Percentiles rank a stretch among this genome's conserved stretches.
Evolutionary conservation across 2,888 invertebrate genomes (phyloP).

Genomic region (Caenorhabditis sp.): DNA sequence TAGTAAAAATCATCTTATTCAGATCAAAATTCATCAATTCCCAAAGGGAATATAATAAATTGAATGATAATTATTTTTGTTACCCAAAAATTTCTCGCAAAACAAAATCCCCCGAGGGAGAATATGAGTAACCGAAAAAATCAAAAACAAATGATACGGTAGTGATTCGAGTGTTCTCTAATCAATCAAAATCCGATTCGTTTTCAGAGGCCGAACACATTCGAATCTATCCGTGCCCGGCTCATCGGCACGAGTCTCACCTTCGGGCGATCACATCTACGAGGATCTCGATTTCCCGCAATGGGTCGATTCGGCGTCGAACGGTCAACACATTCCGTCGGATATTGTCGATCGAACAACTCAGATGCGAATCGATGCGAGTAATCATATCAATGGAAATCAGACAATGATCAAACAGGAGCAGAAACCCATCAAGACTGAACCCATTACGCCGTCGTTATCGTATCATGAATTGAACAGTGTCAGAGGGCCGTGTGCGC

Average conservation of each 20-base stretch:
- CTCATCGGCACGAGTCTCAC: constrained; percentile 49
- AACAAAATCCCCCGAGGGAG: too few relatives aligned
- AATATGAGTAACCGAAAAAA: too few relatives aligned
- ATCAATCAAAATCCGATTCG: too few relatives aligned
- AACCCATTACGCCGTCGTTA: constrained; percentile 51
- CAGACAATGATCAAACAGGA: constrained; percentile 31
- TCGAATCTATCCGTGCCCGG: constrained; percentile 60
- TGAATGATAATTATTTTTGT: too few relatives aligned
- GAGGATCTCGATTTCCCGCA: constrained; percentile 68
- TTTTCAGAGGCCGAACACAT: constrained; percentile 50
- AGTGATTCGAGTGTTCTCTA: too few relatives aligned
- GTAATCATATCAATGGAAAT: constrained; percentile 29
- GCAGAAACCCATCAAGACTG: constrained; percentile 42
- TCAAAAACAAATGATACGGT: too few relatives aligned
- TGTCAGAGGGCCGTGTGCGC: constrained; percentile 56
- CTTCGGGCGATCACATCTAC: constrained; percentile 47
- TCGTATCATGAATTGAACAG: constrained; percentile 64
- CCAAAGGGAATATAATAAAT: too few relatives aligned
- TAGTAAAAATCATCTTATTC: too few relatives aligned
- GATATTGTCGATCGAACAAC: constrained; percentile 59
- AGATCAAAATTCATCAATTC: too few relatives aligned
- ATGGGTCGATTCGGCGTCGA: constrained; percentile 49
- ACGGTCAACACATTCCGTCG: constrained; percentile 40
- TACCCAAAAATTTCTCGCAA: too few relatives aligned
- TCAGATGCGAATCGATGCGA: constrained; percentile 50